A percentile compares a stretch with the other conserved stretches of the same genome.
Conservation (phyloP, 2,797 vertebrate genomes). For the Glyptemys insculpta region DNA sequence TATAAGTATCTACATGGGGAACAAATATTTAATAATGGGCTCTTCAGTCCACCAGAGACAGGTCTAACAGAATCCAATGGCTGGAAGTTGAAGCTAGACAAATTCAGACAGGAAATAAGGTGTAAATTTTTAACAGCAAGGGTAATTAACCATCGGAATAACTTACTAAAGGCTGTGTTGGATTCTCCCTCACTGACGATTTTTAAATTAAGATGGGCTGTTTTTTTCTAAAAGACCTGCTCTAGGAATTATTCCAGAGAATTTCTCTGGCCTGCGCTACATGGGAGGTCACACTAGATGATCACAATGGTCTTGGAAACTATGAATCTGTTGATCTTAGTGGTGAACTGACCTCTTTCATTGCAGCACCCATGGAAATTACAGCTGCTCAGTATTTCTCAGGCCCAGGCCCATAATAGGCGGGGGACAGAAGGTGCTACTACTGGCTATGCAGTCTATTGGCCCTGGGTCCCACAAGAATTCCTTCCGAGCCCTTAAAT, state of each 20-base stretch:
- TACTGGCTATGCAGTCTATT: rapidly evolving
- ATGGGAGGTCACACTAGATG: background rate
- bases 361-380: rapidly evolving
- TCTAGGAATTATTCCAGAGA: background rate
- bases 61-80: too few species aligned
- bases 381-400: rapidly evolving
- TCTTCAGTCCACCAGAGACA: background rate
- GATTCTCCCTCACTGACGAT: background rate
- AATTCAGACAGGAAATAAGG: background rate
- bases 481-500: background rate
- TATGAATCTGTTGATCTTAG: background rate
- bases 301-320: background rate
- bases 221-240: background rate
- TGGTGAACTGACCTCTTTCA: background rate
- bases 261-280: too few species aligned
- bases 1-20: background rate
- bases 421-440: background rate
- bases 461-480: background rate
- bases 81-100: too few species aligned
- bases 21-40: background rate
- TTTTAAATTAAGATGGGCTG: background rate
- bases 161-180: background rate
- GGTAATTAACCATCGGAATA: background rate
- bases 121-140: background rate
- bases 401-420: background rate